Conservation (phyloP, 2,113 vertebrate genomes). For the Entosphenus tridentatus region DNA sequence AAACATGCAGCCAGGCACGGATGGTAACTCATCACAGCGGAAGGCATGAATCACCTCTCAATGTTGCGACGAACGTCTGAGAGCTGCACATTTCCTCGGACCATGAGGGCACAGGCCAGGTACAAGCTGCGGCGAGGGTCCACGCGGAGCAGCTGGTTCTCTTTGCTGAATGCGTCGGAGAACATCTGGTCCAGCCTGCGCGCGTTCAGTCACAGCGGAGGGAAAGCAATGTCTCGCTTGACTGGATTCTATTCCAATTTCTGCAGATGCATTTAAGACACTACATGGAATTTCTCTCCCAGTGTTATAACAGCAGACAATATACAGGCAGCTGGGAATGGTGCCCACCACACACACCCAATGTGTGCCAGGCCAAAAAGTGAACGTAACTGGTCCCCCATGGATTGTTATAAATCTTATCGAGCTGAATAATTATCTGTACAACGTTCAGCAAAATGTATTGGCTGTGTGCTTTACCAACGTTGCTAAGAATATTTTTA, state of each 20-base stretch:
- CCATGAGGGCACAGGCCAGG: slow-evolving; percentile 69
- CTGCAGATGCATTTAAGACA: not conserved
- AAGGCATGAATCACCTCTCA: slow-evolving; percentile 36
- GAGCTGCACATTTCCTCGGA: slow-evolving; percentile 66
- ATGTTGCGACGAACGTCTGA: slow-evolving; percentile 91
- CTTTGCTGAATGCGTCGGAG: slow-evolving; percentile 77
- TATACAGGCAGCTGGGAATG: no score
- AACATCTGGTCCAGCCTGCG: slow-evolving; percentile 86
- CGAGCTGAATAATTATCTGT: no score
- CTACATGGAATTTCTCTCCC: not conserved
- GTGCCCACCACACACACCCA: no score
- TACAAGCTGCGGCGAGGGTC: slow-evolving; percentile 62
- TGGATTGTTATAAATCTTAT: no score
- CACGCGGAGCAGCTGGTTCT: slow-evolving; percentile 61
- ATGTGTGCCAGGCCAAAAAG: no score
- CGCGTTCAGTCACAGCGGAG: no score
- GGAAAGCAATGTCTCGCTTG: not conserved
- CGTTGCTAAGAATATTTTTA: no score
- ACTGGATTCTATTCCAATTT: not conserved
- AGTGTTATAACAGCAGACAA: no score
- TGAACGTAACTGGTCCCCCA: no score
- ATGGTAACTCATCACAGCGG: not conserved
- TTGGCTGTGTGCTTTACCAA: no score
- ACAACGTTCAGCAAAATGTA: no score
- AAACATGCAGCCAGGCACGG: no score